Conservation (phyloP, 2,797 vertebrate species). For the Notolabrus celidotus region DNA sequence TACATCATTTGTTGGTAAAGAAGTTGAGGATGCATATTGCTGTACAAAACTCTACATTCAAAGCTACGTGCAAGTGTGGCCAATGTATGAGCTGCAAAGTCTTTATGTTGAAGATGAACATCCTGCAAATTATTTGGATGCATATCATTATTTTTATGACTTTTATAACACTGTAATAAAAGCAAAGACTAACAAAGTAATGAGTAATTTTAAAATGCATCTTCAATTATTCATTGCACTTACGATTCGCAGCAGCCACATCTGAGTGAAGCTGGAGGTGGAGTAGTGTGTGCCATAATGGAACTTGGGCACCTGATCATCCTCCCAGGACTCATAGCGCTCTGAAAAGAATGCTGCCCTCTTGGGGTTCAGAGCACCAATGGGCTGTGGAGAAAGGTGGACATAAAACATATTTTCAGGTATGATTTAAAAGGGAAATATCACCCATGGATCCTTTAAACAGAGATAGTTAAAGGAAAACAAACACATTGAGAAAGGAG, state of each 20-base stretch:
- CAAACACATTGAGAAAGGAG: conserved; percentile 11
- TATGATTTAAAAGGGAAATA: neutral
- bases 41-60: neutral
- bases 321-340: conserved; percentile 96
- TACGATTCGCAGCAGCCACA: conserved; percentile 96
- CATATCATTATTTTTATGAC: neutral
- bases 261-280: conserved; percentile 95
- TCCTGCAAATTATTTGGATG: neutral
- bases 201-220: neutral
- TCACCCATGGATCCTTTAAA: neutral
- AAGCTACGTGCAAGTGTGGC: neutral
- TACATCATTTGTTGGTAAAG: neutral
- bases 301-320: conserved; percentile 97
- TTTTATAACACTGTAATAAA: neutral
- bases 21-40: neutral
- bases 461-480: conserved; percentile 10
- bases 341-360: conserved; percentile 96
- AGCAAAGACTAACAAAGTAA: neutral
- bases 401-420: conserved; percentile 27
- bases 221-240: conserved; percentile 69
- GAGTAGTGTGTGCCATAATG: conserved; percentile 99
- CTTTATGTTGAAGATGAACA: neutral
- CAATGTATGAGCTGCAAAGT: neutral
- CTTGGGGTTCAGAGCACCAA: conserved; percentile 98
- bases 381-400: conserved; percentile 83